Conservation (phyloP, 1,140 invertebrate genomes). For the Orchesella cincta region DNA sequence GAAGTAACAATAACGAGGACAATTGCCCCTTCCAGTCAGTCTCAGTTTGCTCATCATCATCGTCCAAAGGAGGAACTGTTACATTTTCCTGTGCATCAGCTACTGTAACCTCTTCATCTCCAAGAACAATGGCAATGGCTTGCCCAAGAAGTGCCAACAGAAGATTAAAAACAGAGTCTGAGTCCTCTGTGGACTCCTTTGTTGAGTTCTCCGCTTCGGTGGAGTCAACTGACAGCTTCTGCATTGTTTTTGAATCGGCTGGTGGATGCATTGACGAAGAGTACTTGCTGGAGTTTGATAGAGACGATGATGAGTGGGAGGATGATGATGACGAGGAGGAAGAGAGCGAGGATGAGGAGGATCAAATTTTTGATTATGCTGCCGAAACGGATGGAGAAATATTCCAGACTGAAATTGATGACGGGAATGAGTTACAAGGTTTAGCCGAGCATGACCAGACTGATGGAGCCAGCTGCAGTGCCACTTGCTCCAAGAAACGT, state of each 20-base stretch:
- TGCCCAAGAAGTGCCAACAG: neutral
- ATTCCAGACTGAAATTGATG: neutral
- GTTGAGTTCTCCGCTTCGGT: constrained; percentile 3
- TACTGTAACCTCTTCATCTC: neutral
- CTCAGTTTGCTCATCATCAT: neutral
- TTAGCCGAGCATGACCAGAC: too few species aligned
- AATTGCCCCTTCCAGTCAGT: neutral
- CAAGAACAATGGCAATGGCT: neutral
- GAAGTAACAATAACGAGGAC: neutral
- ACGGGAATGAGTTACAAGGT: too few species aligned
- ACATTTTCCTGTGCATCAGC: neutral
- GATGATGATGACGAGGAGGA: constrained; percentile 19
- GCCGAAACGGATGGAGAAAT: neutral
- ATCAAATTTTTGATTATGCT: constrained; percentile 2
- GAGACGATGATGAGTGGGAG: neutral
- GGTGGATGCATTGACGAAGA: neutral
- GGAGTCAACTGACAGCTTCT: constrained; percentile 24
- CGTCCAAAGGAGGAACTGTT: neutral
- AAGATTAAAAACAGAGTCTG: neutral
- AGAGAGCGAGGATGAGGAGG: neutral
- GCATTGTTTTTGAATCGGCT: constrained; percentile 12
- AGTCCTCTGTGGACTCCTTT: constrained; percentile 4
- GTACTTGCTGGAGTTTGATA: neutral
- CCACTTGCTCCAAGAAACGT: neutral
- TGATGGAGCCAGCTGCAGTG: neutral